Percentiles rank a stretch among this genome's conserved stretches.
phyloP scores from a whole-genome alignment of 2,113 vertebrate genomes.

The Heliornis fulica region DNA sequence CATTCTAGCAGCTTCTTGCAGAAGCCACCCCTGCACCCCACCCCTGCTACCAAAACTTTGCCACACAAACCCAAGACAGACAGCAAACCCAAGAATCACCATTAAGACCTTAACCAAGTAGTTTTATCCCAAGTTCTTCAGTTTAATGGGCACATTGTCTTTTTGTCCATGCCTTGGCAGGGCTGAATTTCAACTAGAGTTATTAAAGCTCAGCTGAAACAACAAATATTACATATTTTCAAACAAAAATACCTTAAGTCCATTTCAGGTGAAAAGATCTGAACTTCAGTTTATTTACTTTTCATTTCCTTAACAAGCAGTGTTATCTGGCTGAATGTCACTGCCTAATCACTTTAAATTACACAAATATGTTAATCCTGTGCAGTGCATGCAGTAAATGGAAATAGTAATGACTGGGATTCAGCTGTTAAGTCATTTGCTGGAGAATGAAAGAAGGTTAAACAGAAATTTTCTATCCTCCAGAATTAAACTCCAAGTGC shows the following conservation, averaged over 20 bases:
- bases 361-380: neutral
- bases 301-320: neutral
- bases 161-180: neutral
- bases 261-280: neutral
- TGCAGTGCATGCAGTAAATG: neutral
- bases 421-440: neutral
- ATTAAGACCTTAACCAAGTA: neutral
- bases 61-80: neutral
- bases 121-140: neutral
- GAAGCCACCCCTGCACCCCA: no score
- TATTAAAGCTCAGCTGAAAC: neutral
- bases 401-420: neutral
- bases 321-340: constrained; percentile 21
- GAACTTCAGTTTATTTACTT: constrained; percentile 18
- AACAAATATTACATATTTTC: neutral
- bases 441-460: neutral
- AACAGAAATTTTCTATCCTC: neutral
- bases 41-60: no score
- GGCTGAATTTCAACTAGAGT: neutral
- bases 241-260: neutral
- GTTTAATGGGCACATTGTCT: neutral
- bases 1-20: no score
- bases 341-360: neutral
- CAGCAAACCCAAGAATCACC: neutral
- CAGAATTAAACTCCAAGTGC: neutral